Base-by-base conservation (phyloP, 2,888 invertebrate species). In the Microplitis deprimator region DNA sequence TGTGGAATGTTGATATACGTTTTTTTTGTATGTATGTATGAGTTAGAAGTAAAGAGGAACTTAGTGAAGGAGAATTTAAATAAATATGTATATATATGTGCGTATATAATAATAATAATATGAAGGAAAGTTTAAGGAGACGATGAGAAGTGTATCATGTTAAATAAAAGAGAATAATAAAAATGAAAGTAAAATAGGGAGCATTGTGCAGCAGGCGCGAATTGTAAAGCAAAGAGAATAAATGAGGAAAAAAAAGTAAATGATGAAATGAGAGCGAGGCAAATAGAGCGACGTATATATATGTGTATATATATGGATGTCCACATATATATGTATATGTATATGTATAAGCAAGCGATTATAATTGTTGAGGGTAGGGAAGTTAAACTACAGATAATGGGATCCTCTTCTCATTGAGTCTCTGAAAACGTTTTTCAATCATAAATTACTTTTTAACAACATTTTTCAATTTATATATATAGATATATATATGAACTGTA, bases 61-160 rank as follows among this genome's bases (percentile, higher is more conserved):
- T 29, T 29, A 29, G 29, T 7, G 65, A 29, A 29, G 13, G 65
- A 10, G 13, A 29, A 29, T 38, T 20, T 1, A 8, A 62, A 20
- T 62, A 17, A 62, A 16, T 62, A 62, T 17, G 62, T 62, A 7
- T 62, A 17, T 59, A 62, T 62, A 17, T 38, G 29, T 29, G 10
- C 7, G 38, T 20, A 20, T 29, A 65, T 29, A 13, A 62, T 29
- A 65, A 72, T 65, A 73, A 13, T 50, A 50, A 8, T 13, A 50
- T 29, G 78, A 68, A 67, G 59, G 17, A 65, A 68, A 50, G n/a
- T 68, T 38, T 40, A 64, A 13, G 16, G 65, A 68, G 68, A 79
- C 74, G 79, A 71, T 75, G 77, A 72, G 76, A 81, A 79, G 81
- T 82, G 81, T 82, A 82, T 81, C 81, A 82, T 80, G 81, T 81